Evolutionary conservation across 2,888 invertebrate genomes (phyloP), one percentile per base, ranked within the genome.

Genomic region (Parnassius apollo): DNA sequence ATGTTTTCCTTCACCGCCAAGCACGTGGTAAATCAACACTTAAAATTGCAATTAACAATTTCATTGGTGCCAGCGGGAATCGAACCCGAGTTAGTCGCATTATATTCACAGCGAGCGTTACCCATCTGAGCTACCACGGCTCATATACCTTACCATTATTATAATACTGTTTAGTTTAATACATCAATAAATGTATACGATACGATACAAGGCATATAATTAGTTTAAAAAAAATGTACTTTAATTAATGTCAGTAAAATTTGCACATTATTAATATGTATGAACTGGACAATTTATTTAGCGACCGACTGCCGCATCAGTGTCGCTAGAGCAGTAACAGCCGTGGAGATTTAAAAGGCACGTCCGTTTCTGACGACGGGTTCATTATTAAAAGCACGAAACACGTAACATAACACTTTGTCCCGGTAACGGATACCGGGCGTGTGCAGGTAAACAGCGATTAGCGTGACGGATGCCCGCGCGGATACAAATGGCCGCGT

Each of bases 401-500:
- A 42, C 56, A 50, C 46, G 61, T 42, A 42, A 48, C 55, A 64
- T 46, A 42, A 48, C 55, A 64, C 44, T 49, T 48, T 53, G 57
- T 57, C 55, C 53, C 46, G 46, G 51, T 55, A 56, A 52, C 57
- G 57, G 59, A 50, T 64, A 64, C 60, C 60, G 65, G 68, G 71
- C 71, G 73, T 65, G 68, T 82, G 83, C 86, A 86, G 85, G 83
- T 86, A 72, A 69, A 75, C 76, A 75, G 81, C 80, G 85, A 88
- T 88, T 86, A 88, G 83, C 75, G 85, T 84, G 86, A 88, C 83
- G 82, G 78, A 85, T 84, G 81, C 76, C 77, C 71, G 75, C 72
- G 76, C 75, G 74, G 79, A 82, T 82, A 88, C 81, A 86, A 88
- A 89, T 87, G 81, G 81, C 78, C 76, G 74, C 78, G 80, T 83